Evolutionary conservation across 2,888 invertebrate genomes (phyloP), one percentile per base, ranked within the genome.

Genomic region (Arenicola marina): DNA sequence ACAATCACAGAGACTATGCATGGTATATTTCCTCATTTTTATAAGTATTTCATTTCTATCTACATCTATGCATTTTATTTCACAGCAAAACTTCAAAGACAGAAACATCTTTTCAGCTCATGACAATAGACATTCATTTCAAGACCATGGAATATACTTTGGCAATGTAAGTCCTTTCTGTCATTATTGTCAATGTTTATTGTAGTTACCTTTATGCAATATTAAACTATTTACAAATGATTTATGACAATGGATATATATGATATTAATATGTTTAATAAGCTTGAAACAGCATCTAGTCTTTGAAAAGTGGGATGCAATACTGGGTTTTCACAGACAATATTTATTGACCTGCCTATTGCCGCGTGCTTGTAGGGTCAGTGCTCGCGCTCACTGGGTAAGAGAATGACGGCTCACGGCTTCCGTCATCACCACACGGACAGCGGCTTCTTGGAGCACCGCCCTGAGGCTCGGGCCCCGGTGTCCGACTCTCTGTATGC

Each of bases 151-250:
- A 1, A 76, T 76, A 18, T 80, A 81, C 57, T 76, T 80, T 58
- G 79, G 77, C 3, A 72, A 78, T 69, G 81, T 81, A 70, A 78
- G 80, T 78, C n/a, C n/a, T n/a, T n/a, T n/a, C n/a, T n/a, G n/a
- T n/a, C n/a, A n/a, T n/a, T n/a, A n/a, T n/a, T n/a, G n/a, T n/a
- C n/a, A n/a, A n/a, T n/a, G n/a, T n/a, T n/a, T n/a, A n/a, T n/a
- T n/a, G n/a, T n/a, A n/a, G n/a, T n/a, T n/a, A n/a, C n/a, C n/a
- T n/a, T n/a, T n/a, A n/a, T n/a, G n/a, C n/a, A n/a, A n/a, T n/a
- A n/a, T n/a, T n/a, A n/a, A n/a, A n/a, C n/a, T n/a, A n/a, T n/a
- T n/a, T n/a, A n/a, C n/a, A n/a, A n/a, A n/a, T n/a, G n/a, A n/a
- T n/a, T n/a, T n/a, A n/a, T n/a, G n/a, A n/a, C n/a, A n/a, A n/a